Evolutionary conservation across 2,888 invertebrate genomes (phyloP).

Genomic region (Amphimallon solstitiale): DNA sequence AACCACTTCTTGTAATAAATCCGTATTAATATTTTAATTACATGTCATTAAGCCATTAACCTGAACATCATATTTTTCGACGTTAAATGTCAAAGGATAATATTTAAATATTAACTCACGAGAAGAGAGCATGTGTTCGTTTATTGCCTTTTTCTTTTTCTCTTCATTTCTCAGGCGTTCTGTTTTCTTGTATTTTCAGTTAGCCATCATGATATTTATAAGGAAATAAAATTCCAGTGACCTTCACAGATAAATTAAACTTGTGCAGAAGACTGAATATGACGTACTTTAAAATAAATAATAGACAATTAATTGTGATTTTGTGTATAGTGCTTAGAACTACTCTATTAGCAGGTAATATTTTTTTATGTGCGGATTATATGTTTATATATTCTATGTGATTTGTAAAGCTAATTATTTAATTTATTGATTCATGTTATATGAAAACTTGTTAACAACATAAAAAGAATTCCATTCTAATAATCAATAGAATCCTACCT

Average conservation of each 20-base stretch:
- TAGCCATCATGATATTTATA: constrained; percentile 20
- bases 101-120: background rate
- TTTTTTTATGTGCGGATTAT: background rate
- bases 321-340: constrained; percentile 18
- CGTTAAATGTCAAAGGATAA: too few relatives aligned
- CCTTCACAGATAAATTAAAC: background rate
- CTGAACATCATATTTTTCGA: too few relatives aligned
- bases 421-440: too few relatives aligned
- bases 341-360: constrained; percentile 20
- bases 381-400: too few relatives aligned
- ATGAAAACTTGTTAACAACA: too few relatives aligned
- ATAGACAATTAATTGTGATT: constrained; percentile 24
- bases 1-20: too few relatives aligned
- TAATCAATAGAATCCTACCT: too few relatives aligned
- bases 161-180: background rate
- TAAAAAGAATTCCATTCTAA: too few relatives aligned
- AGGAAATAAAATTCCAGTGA: background rate
- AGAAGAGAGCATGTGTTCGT: constrained; percentile 11
- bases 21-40: too few relatives aligned
- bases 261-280: constrained; percentile 28
- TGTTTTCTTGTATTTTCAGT: constrained; percentile 19
- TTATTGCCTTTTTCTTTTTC: background rate
- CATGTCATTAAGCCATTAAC: too few relatives aligned
- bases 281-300: constrained; percentile 15
- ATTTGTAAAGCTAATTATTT: too few relatives aligned